Evolutionary conservation across 2,797 vertebrate species (phyloP), one percentile per base, ranked within the genome.

Genomic region (Brachyalestes nurse): DNA sequence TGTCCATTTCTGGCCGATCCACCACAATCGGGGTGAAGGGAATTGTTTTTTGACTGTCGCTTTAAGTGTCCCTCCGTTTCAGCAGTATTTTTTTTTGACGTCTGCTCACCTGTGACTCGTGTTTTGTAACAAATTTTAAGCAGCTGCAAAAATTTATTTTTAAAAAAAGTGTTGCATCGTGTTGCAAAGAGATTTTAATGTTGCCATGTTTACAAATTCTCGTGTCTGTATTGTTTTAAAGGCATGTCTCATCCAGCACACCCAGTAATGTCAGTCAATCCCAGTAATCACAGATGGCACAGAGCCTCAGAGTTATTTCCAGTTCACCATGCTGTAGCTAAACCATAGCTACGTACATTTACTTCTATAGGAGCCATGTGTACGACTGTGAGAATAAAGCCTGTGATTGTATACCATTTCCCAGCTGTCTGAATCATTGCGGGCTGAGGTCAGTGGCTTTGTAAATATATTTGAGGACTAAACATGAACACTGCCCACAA

Each of bases 361-460:
- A 6, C 60, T 64, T 10, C 51, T 65, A 2, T 17, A 7, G 14
- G 21, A 55, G 1, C 10, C 53, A 42, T 9, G 10, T 57, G 5
- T 55, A 42, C 19, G 6, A 73, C n/a, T 55, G 34, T 62, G 64
- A 34, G 34, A 80, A 66, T 80, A 80, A 80, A 80, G 19, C 16
- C 5, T 38, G 14, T 10, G 23, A 71, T 61, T 40, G 25, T 6
- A 2, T 34, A 34, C 13, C 42, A 38, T 71, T 40, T n/a, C 57
- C 58, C 19, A 4, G 25, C 7, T n/a, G 28, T 66, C 34, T 2
- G 49, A 34, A 17, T 53, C 16, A 17, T 70, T 34, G 1, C 19
- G 19, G 25, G 10, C 7, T 42, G 2, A 34, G 51, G 45, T 51
- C 16, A 40, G 4, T 10, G 42, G 42, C 3, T 45, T 45, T 45